phyloP scores from a whole-genome alignment of 2,797 vertebrate genomes.

The Phataginus tetradactyla region DNA sequence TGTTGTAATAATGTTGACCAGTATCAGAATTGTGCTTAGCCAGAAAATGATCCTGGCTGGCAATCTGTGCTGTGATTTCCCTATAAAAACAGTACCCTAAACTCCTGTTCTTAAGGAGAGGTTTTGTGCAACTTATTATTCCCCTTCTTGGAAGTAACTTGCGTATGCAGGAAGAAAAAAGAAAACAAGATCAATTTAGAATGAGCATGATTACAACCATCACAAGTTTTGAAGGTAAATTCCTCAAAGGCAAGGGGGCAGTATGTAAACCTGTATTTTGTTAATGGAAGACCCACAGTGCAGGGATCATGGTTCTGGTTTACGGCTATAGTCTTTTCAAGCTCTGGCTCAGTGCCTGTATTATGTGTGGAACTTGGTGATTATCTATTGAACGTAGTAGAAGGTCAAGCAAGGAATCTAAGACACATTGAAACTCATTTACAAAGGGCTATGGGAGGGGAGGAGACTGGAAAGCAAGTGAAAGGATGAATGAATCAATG shows the following conservation, averaged over 20 bases:
- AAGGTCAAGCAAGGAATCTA: background rate
- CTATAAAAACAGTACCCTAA: background rate
- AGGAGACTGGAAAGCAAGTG: background rate
- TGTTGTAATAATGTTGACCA: background rate
- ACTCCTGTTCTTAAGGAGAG: background rate
- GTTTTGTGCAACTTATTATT: background rate
- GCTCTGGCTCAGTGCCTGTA: fast-evolving
- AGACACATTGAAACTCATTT: background rate
- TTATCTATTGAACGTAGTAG: background rate
- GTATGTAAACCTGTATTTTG: background rate
- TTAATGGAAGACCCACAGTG: background rate
- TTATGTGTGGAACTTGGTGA: background rate
- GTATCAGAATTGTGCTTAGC: background rate
- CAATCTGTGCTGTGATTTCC: background rate
- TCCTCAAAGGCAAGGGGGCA: background rate
- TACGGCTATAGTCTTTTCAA: background rate
- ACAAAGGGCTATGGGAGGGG: background rate
- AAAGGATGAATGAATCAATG: too few relatives aligned
- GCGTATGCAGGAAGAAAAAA: background rate
- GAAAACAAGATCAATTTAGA: background rate
- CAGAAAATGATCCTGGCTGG: background rate
- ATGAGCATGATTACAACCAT: background rate
- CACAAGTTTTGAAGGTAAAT: background rate
- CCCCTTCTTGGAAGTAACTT: constrained; percentile 28
- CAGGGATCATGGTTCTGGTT: background rate